Evolutionary conservation across 2,888 invertebrate species (phyloP), one percentile per base, ranked within the genome.

Genomic region (Sinotaia quadrata): DNA sequence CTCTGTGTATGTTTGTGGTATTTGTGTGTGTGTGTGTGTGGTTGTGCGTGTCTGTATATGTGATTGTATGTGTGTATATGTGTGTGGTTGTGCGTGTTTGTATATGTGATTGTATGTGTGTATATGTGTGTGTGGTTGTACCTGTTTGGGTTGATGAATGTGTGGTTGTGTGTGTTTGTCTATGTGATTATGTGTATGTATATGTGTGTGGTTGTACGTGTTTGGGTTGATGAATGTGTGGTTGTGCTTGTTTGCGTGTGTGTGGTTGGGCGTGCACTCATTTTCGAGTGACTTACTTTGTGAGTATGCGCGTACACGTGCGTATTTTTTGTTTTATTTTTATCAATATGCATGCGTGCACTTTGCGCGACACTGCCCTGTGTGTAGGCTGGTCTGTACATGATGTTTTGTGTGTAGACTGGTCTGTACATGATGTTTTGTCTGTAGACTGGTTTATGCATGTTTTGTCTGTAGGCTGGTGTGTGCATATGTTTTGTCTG

Each of bases 181-280:
- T 52, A 31, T 52, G 52, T 52, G 52, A 29, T 27, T 52, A 31
- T 52, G 52, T 52, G 52, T 52, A 31, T 52, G 52, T 52, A 31
- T 52, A 31, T 52, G 52, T 52, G 52, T 52, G 52, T 52, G 52
- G 27, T 7, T 52, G 52, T 52, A 31, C 31, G 52, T 24, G 52
- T 52, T 27, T 24, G 52, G 27, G 52, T n/a, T 27, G 27, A 31
- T 24, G 52, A 29, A 31, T 24, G 52, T 24, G 52, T 24, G 52
- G 27, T 27, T 24, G 52, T 52, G 52, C 15, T 27, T 52, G 52
- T 24, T 27, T 52, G 52, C 15, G 52, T 52, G 52, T 24, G 24
- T 52, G 52, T 24, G 24, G 27, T 27, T 24, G 24, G 27, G 52
- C 27, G 52, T 24, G 52, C 15, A n/a, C 31, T 27, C 31, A 31